Evolutionary conservation across 1,140 invertebrate genomes (phyloP).

Genomic region (Elymnias hypermnestra): DNA sequence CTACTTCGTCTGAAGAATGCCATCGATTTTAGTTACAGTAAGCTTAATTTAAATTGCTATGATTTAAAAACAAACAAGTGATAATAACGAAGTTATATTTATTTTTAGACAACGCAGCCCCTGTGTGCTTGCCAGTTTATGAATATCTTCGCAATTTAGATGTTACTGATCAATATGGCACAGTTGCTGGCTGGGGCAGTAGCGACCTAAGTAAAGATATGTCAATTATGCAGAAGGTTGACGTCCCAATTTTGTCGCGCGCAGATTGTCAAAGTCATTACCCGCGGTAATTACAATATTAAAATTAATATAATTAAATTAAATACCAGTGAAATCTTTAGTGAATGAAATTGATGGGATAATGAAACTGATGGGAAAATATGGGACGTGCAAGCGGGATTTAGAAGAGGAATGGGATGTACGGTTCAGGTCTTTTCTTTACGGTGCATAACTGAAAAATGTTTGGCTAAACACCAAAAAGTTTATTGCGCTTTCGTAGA

Average conservation of each 20-base stretch:
- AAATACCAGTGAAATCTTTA: background rate
- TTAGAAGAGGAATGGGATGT: no score
- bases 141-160: slow-evolving; percentile 5
- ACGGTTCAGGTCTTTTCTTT: no score
- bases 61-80: background rate
- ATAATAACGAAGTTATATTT: background rate
- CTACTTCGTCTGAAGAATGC: slow-evolving; percentile 19
- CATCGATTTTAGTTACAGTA: slow-evolving; percentile 22
- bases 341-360: no score
- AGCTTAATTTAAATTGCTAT: slow-evolving; percentile 1
- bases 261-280: slow-evolving; percentile 7
- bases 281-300: slow-evolving; percentile 20
- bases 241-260: slow-evolving; percentile 8
- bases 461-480: no score
- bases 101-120: slow-evolving; percentile 22
- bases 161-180: slow-evolving; percentile 9
- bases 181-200: slow-evolving; percentile 26
- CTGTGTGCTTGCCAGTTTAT: slow-evolving; percentile 27
- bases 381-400: no score
- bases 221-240: slow-evolving; percentile 19
- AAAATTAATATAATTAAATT: background rate
- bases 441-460: no score
- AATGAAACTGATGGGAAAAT: no score
- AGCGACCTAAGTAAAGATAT: slow-evolving; percentile 17
- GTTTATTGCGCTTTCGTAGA: no score